These are phyloP conservation scores for Spermophilus dauricus DNA, from an alignment of 2,113 vertebrate genomes.

Conservation along the genomic window DNA sequence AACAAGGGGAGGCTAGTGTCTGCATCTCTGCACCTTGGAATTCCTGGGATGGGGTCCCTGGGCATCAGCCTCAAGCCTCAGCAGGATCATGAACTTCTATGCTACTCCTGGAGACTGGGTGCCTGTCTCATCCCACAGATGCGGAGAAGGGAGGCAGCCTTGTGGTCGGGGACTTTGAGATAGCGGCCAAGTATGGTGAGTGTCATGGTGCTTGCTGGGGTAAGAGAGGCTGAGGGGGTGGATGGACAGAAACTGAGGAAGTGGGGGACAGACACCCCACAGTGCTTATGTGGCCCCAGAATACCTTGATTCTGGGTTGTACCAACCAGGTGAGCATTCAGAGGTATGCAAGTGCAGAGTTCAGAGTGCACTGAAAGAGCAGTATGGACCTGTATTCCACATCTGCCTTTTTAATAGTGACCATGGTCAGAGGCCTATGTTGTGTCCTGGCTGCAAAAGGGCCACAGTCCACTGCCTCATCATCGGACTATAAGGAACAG, in stretches of 20 bases:
- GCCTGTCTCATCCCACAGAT: slow-evolving; percentile 84
- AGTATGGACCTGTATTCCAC: accelerated
- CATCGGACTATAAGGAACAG: too few relatives aligned
- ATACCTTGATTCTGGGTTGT: not conserved
- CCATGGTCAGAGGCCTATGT: not conserved
- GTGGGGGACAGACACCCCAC: not conserved
- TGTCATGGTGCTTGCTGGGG: not conserved
- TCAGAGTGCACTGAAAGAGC: not conserved
- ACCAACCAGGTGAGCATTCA: not conserved
- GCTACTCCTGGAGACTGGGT: accelerated
- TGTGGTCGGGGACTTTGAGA: slow-evolving; percentile 89
- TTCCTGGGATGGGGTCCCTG: not conserved
- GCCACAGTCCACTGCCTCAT: not conserved
- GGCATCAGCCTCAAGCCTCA: not conserved
- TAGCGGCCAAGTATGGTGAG: slow-evolving; percentile 93
- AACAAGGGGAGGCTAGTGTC: not conserved
- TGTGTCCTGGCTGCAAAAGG: not conserved
- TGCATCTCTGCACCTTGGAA: not conserved
- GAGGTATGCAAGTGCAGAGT: not conserved
- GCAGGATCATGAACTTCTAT: not conserved
- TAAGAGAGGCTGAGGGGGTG: too few relatives aligned
- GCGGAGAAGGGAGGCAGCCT: slow-evolving; percentile 91
- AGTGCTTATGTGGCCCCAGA: not conserved
- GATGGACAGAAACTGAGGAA: accelerated
- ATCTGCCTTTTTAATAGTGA: accelerated